phyloP scores from a whole-genome alignment of 2,797 vertebrate species.

The Pseudochaenichthys georgianus region DNA sequence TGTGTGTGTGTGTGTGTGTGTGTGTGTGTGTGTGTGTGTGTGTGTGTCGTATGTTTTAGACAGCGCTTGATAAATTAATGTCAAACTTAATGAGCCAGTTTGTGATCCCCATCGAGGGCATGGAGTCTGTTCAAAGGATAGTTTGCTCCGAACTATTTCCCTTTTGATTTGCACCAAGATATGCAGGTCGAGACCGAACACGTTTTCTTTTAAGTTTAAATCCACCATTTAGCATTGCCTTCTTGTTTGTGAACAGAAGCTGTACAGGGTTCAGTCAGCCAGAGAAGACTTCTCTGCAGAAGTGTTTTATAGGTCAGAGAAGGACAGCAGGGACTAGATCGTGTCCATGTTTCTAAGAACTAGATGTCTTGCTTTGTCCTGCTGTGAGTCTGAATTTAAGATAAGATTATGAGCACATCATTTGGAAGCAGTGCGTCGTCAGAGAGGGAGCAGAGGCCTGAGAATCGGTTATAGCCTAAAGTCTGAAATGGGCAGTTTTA shows the following conservation, averaged over 20 bases:
- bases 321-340: background rate
- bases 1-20: background rate
- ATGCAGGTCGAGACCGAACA: background rate
- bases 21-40: constrained; percentile 6
- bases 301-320: constrained; percentile 1
- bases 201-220: background rate
- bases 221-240: background rate
- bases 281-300: background rate
- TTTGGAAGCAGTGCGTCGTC: background rate
- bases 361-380: too few relatives aligned
- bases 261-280: background rate
- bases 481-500: too few relatives aligned
- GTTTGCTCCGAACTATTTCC: background rate
- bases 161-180: constrained; percentile 11
- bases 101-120: constrained; percentile 8
- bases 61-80: constrained; percentile 20
- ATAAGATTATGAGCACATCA: background rate
- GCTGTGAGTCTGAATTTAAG: background rate
- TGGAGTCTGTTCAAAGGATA: constrained; percentile 9
- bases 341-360: constrained; percentile 1
- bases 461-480: background rate
- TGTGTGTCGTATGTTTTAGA: background rate
- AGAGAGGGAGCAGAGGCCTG: background rate
- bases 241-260: background rate
- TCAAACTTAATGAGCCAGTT: constrained; percentile 22